These are phyloP conservation scores for Suillia variegata DNA, from an alignment of 2,888 invertebrate genomes.

Conservation along the genomic window DNA sequence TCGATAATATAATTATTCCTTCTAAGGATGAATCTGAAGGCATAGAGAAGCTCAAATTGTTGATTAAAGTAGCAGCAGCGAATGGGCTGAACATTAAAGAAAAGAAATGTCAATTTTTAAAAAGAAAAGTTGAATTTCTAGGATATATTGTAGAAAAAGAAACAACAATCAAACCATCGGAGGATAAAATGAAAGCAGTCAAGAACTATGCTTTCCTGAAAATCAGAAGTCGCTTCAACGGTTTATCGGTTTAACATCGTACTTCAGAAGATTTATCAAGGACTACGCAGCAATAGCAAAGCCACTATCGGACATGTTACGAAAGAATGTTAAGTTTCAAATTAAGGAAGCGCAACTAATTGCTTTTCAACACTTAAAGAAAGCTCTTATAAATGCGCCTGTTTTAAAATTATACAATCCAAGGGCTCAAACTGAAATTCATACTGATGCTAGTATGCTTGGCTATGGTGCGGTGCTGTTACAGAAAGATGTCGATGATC, in stretches of 20 bases:
- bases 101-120: slow-evolving; percentile 27
- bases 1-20: slow-evolving; percentile 14
- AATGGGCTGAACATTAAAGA: slow-evolving; percentile 24
- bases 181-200: background rate
- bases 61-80: slow-evolving; percentile 10
- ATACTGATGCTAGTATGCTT: slow-evolving; percentile 30
- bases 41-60: background rate
- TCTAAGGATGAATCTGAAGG: slow-evolving; percentile 8
- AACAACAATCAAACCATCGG: slow-evolving; percentile 3
- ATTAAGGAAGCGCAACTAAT: slow-evolving; percentile 16
- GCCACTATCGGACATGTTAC: slow-evolving; percentile 24
- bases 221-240: slow-evolving; percentile 25
- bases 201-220: slow-evolving; percentile 16
- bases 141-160: slow-evolving; percentile 28
- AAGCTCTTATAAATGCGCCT: slow-evolving; percentile 23
- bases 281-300: slow-evolving; percentile 10
- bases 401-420: slow-evolving; percentile 28
- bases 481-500: slow-evolving; percentile 27
- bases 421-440: slow-evolving; percentile 28
- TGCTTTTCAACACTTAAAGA: slow-evolving; percentile 26
- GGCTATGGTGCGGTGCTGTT: slow-evolving; percentile 32
- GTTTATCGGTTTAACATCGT: slow-evolving; percentile 28
- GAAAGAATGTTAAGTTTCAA: slow-evolving; percentile 30
- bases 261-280: slow-evolving; percentile 23
- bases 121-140: slow-evolving; percentile 23